phyloP scores from a whole-genome alignment of 2,888 invertebrate species.

The Caenorhabditis doughertyi region DNA sequence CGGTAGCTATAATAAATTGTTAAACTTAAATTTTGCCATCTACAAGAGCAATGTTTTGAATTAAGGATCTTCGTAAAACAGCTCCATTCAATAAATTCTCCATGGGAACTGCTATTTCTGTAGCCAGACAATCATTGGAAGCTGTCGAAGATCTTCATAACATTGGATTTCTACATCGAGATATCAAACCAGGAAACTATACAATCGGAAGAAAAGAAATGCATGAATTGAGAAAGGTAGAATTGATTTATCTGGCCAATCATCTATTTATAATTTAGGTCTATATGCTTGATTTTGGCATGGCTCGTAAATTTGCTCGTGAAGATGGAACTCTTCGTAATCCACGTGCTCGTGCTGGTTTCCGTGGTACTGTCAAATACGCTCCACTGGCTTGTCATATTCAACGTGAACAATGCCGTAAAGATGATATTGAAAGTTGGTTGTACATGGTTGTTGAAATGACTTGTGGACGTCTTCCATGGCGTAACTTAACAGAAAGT shows the following conservation, averaged over 20 bases:
- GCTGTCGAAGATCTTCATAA: constrained; percentile 73
- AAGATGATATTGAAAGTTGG: constrained; percentile 79
- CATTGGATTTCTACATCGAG: constrained; percentile 71
- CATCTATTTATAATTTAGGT: constrained; percentile 38
- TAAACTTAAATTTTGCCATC: no score
- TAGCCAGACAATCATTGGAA: constrained; percentile 71
- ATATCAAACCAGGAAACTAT: constrained; percentile 76
- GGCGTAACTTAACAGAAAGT: constrained; percentile 72
- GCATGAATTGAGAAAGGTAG: constrained; percentile 67
- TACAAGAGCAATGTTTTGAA: no score
- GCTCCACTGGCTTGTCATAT: constrained; percentile 74
- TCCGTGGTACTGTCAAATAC: constrained; percentile 75
- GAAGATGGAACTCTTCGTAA: constrained; percentile 73
- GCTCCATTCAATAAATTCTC: constrained; percentile 70
- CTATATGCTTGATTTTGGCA: constrained; percentile 75
- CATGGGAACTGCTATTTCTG: constrained; percentile 73
- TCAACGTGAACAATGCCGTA: constrained; percentile 73
- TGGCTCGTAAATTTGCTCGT: constrained; percentile 73
- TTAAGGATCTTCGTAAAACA: constrained; percentile 65
- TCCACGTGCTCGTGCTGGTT: constrained; percentile 69
- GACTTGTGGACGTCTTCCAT: constrained; percentile 71
- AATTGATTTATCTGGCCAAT: background rate
- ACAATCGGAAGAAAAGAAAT: constrained; percentile 71
- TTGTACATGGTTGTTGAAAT: constrained; percentile 77
- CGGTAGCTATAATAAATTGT: no score